Evolutionary conservation across 2,888 invertebrate genomes (phyloP), one percentile per base, ranked within the genome.

Genomic region (Tenodera sinensis): DNA sequence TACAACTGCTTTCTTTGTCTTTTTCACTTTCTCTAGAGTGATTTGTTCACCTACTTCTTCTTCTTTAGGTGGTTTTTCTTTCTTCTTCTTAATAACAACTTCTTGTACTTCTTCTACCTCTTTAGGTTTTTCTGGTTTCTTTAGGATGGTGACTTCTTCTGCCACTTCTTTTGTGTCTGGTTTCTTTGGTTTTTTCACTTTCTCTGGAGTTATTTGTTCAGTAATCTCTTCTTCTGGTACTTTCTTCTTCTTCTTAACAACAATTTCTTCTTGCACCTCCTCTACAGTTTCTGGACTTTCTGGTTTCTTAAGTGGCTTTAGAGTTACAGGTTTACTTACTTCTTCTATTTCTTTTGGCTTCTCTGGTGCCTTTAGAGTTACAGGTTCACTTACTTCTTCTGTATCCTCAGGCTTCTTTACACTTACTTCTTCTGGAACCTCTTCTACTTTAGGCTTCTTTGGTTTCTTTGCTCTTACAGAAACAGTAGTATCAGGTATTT

Each of bases 91-190:
- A 90, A 95, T 94, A 92, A 95, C 95, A 47, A 86, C 89, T 47
- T 92, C 91, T 9, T 83, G 27, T 28, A 89, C 91, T 83, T 89
- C 89, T 85, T 88, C 88, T 1, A 71, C 90, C 14, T 91, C 91
- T 89, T 92, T 83, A 12, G 90, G 90, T n/a, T 90, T 90, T 92
- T 91, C 88, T 91, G 96, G 96, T 28, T 96, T 93, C 92, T 96
- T 97, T 92, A 96, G 96, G 28, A 97, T 95, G 0, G 96, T 97
- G 30, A 97, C 94, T 92, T 96, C 95, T 92, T 96, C 95, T 85
- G 95, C 94, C 90, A 91, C 91, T 42, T 91, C 91, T 82, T 92
- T 91, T 1, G 90, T 90, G 6, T 91, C 91, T 83, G 91, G 90
- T 34, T 96, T 94, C 9, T 92, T 92, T 28, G 92, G 92, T 83